Evolutionary conservation across 2,888 invertebrate species (phyloP).

Genomic region (Polylopha cassiicola): DNA sequence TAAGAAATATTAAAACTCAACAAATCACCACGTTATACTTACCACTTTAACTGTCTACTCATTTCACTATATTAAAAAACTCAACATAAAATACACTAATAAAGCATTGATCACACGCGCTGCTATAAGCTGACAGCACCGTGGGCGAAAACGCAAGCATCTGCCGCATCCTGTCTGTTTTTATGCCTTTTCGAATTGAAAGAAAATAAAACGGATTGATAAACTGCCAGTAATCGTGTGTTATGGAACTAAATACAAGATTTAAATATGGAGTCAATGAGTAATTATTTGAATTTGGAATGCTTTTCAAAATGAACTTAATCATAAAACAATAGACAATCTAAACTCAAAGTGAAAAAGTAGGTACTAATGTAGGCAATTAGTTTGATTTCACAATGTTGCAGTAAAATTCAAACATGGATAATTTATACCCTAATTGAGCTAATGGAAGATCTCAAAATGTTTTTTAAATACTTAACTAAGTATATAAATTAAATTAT

Average conservation of each 20-base stretch:
- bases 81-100: conserved; percentile 17
- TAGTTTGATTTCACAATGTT: too few species aligned
- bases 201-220: conserved; percentile 21
- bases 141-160: conserved; percentile 47
- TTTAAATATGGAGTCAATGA: too few species aligned
- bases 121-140: conserved; percentile 34
- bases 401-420: too few species aligned
- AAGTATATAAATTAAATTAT: too few species aligned
- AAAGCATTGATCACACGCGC: conserved; percentile 19
- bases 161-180: conserved; percentile 35
- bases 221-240: conserved; percentile 10
- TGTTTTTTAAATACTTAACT: neutral
- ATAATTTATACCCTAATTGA: too few species aligned
- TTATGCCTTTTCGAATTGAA: conserved; percentile 19
- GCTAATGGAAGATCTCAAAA: too few species aligned
- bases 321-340: too few species aligned
- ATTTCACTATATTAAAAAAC: conserved; percentile 12
- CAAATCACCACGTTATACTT: neutral
- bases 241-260: neutral
- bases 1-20: conserved; percentile 8
- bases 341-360: too few species aligned
- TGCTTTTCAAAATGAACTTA: too few species aligned
- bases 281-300: too few species aligned
- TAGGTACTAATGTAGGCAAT: too few species aligned
- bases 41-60: conserved; percentile 18